Conservation (phyloP, 1,140 invertebrate species). For the Holotrichia oblita region DNA sequence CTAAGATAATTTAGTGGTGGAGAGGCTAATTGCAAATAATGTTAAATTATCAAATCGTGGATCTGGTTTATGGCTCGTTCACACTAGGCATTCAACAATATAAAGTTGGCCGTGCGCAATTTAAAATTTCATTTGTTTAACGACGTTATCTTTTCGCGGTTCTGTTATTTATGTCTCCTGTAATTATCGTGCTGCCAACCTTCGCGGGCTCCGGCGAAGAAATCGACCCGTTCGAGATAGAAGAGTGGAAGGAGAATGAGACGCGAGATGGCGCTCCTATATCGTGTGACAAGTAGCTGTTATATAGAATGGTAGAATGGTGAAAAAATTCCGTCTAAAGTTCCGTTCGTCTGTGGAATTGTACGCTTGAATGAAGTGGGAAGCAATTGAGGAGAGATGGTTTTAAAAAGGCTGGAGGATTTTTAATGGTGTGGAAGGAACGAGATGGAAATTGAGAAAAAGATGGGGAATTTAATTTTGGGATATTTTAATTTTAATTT, state of each 20-base stretch:
- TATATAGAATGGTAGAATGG: background rate
- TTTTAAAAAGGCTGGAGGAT: background rate
- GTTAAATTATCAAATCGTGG: conserved; percentile 49
- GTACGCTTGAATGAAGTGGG: background rate
- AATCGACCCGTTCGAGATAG: background rate
- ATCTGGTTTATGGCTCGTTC: conserved; percentile 51
- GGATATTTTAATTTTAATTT: background rate
- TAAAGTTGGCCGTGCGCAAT: conserved; percentile 45
- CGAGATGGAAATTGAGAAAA: background rate
- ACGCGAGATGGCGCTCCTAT: background rate
- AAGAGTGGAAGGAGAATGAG: background rate
- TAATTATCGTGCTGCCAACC: conserved; percentile 43
- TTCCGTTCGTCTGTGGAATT: background rate
- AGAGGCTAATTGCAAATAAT: conserved; percentile 51
- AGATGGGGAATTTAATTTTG: background rate
- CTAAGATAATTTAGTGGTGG: conserved; percentile 47
- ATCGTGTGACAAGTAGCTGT: background rate
- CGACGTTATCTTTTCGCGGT: conserved; percentile 45
- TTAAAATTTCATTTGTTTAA: conserved; percentile 50
- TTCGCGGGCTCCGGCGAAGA: background rate
- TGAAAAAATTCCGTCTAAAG: background rate
- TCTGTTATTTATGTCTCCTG: conserved; percentile 44
- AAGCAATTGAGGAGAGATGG: background rate
- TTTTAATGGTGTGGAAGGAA: background rate
- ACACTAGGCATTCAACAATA: conserved; percentile 43